These are phyloP conservation scores for Brachystomella parvula DNA, from an alignment of 1,140 invertebrate species.

Conservation along the genomic window DNA sequence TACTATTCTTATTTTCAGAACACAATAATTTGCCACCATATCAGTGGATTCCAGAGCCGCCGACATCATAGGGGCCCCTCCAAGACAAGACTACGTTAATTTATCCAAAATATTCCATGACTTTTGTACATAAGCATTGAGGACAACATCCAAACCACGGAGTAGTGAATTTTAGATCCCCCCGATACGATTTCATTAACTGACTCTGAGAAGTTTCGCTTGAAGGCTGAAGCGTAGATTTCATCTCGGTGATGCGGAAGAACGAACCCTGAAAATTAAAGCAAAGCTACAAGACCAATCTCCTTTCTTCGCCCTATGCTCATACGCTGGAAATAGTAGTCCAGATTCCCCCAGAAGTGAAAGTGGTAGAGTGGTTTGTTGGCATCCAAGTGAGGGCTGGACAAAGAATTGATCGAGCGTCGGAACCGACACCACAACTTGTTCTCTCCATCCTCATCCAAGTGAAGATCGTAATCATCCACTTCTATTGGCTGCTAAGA, in stretches of 20 bases:
- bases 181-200: constrained; percentile 30
- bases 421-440: constrained; percentile 36
- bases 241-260: constrained; percentile 21
- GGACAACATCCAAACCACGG: background rate
- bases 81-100: too few species aligned
- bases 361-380: constrained; percentile 26
- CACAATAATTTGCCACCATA: constrained; percentile 32
- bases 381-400: background rate
- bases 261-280: constrained; percentile 27
- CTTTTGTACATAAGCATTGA: background rate
- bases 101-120: too few species aligned
- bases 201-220: constrained; percentile 27
- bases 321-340: constrained; percentile 25
- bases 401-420: constrained; percentile 17
- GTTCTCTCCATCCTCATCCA: constrained; percentile 20
- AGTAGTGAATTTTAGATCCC: constrained; percentile 1
- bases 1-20: constrained; percentile 22
- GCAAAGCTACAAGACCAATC: background rate
- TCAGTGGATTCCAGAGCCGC: constrained; percentile 34
- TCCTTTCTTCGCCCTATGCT: background rate
- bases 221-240: constrained; percentile 27
- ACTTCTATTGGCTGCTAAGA: constrained; percentile 22
- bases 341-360: constrained; percentile 27
- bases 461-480: constrained; percentile 29
- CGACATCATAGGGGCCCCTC: too few species aligned